Evolutionary conservation across 1,140 invertebrate genomes (phyloP), one percentile per base, ranked within the genome.

Genomic region (Tetranychus cinnabarinus): DNA sequence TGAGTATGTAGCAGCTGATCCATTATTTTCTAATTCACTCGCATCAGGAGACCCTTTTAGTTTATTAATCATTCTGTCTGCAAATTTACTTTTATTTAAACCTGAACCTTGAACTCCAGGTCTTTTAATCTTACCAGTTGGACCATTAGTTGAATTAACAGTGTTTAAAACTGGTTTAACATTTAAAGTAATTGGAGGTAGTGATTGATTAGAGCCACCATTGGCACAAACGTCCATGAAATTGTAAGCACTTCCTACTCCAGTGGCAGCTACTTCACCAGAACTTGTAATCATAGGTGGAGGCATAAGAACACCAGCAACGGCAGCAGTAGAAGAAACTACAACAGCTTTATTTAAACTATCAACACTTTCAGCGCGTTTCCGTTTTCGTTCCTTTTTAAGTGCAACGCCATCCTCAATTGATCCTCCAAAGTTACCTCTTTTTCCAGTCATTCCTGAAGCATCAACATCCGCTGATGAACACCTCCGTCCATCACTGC

Each of bases 301-400:
- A 2, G 85, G 84, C 85, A 87, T 88, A 0, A 83, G n/a, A 3
- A 46, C 61, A 5, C 61, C 23, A 54, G 54, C 63, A 10, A 31
- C 35, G 6, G 58, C 46, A 5, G 45, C 50, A 23, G 36, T 34
- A 10, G 58, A 33, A 12, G 23, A 45, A 3, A 47, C 33, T 31
- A 35, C 35, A 13, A 45, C 48, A n/a, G n/a, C 36, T 60, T 37
- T 60, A 33, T 54, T 62, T 3, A 58, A 3, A 23, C 62, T 62
- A 47, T 66, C 69, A 56, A 63, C 60, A 58, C 59, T 62, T 58
- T 68, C 80, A 65, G 78, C 78, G 59, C 84, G 81, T 62, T 69
- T 69, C 59, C 82, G 75, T 65, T 85, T 85, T 36, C 83, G 77
- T 67, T 68, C 69, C 39, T 67, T 63, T 61, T 68, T 68, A 2